These are phyloP conservation scores for Paralichthys olivaceus DNA, from an alignment of 2,113 vertebrate species.

Conservation along the genomic window DNA sequence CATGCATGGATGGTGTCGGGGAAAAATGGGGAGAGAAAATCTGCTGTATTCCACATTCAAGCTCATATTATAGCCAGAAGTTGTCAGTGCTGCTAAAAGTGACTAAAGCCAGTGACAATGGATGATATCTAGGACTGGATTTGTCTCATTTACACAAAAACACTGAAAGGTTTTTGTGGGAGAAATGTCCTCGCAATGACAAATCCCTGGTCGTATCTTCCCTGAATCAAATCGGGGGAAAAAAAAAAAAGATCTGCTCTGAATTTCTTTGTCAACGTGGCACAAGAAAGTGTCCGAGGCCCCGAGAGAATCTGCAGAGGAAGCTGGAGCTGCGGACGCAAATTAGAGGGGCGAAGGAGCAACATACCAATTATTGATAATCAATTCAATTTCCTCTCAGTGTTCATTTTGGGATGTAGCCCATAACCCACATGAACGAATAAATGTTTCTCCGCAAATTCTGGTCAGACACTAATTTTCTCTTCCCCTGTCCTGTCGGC, in stretches of 20 bases:
- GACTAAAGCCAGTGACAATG: constrained; percentile 14
- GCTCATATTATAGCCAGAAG: neutral
- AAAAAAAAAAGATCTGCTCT: constrained; percentile 16
- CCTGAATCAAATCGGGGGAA: neutral
- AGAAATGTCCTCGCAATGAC: neutral
- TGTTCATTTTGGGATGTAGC: constrained; percentile 1
- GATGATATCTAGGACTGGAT: constrained; percentile 9
- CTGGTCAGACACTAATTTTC: neutral
- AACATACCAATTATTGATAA: constrained; percentile 35
- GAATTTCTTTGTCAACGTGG: neutral
- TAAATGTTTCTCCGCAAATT: constrained; percentile 14
- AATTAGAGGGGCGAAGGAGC: constrained; percentile 4
- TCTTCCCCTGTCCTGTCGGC: neutral
- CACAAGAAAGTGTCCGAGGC: constrained; percentile 6
- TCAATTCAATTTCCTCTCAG: constrained; percentile 57
- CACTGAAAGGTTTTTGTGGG: no score
- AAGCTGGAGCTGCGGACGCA: neutral
- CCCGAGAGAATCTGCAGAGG: constrained; percentile 3
- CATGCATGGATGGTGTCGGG: constrained; percentile 42
- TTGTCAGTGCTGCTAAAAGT: neutral
- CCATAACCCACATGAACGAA: neutral
- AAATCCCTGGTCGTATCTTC: constrained; percentile 4
- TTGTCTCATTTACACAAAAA: constrained; percentile 15
- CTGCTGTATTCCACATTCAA: constrained; percentile 37
- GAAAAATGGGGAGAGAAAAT: constrained; percentile 35